phyloP scores from a whole-genome alignment of 2,888 invertebrate species.

The Cephonodes hylas region DNA sequence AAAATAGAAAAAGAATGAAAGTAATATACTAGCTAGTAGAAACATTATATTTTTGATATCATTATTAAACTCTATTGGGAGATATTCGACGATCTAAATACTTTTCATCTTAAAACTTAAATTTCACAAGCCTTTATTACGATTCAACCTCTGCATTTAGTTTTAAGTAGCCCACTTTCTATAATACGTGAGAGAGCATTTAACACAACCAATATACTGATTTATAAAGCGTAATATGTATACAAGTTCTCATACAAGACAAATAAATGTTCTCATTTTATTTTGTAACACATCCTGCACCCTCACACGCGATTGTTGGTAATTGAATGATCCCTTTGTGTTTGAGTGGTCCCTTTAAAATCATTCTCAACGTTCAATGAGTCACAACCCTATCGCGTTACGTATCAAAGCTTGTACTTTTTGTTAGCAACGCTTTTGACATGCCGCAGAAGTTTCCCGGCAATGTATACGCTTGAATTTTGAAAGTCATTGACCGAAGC shows the following conservation, averaged over 20 bases:
- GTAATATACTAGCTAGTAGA: no score
- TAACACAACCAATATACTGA: no score
- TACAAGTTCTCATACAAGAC: no score
- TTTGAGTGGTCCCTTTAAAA: constrained; percentile 1
- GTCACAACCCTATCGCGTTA: constrained; percentile 1
- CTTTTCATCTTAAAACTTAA: background rate
- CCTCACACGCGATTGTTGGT: background rate
- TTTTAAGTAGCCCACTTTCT: background rate
- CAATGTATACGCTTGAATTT: background rate
- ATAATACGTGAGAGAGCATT: no score
- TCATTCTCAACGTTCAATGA: background rate
- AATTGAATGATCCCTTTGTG: constrained; percentile 5
- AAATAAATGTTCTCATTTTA: background rate
- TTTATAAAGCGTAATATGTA: no score
- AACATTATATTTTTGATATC: no score
- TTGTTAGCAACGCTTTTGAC: background rate
- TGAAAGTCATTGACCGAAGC: background rate
- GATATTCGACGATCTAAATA: background rate
- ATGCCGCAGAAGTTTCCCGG: background rate
- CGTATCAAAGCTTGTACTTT: constrained; percentile 3
- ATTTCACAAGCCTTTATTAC: background rate
- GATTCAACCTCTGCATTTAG: background rate
- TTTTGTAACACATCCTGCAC: background rate
- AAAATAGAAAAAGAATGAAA: no score
- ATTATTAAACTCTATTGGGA: background rate